Evolutionary conservation across 2,113 vertebrate genomes (phyloP), one percentile per base, ranked within the genome.

Genomic region (Marmota monax): DNA sequence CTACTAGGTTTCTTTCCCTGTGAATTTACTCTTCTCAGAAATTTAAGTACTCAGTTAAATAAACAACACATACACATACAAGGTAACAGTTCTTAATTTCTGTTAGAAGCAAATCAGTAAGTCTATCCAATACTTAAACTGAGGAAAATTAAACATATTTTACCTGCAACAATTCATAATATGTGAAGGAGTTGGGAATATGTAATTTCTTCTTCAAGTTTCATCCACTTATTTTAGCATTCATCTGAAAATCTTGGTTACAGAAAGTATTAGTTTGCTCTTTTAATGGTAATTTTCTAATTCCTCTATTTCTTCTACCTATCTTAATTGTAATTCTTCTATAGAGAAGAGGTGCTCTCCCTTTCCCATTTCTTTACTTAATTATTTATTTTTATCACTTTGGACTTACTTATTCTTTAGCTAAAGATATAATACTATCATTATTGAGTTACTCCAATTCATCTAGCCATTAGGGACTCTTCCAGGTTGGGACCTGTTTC

Each of bases 271-370:
- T 89, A 27, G 18, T 37, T 83, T 85, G 58, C 32, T 88, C 12
- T 85, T 70, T 32, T 73, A 65, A 12, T 53, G 18, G 17, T 83
- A 13, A 77, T 92, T 97, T 80, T 84, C 16, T 67, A 51, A 77
- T 83, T 87, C 18, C 32, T 17, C 82, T 45, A 87, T 78, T 96
- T 23, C 34, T 85, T 89, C 34, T 70, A 86, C 45, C 23, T 88
- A 78, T 94, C 56, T 45, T 85, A 58, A 58, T 90, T 94, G 20
- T 16, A 95, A 92, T 90, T 92, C 11, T 86, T 92, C 22, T 83
- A 34, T 90, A 56, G 85, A 88, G 51, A 56, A 86, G 22, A 56
- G 11, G 56, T 45, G 4, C 51, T 39, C 37, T 83, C 37, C 77
- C 16, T 39, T 90, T 17, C 32, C 37, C 3, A 72, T 61, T 58